These are phyloP conservation scores for Peromyscus nudipes DNA, from an alignment of 2,797 vertebrate species.

Conservation along the genomic window DNA sequence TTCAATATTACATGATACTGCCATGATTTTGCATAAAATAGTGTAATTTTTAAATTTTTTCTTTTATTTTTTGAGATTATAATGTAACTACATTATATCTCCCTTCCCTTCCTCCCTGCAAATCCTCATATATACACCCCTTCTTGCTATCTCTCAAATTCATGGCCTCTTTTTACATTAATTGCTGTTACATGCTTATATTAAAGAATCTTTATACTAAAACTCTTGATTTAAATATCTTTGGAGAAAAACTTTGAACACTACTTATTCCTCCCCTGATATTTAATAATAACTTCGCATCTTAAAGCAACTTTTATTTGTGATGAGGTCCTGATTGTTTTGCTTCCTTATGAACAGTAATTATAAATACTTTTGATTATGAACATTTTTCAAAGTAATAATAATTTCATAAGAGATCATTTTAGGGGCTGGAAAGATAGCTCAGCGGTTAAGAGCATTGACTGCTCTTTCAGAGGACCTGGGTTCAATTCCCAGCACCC, in stretches of 20 bases:
- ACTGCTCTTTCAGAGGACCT: background rate
- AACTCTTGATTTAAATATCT: background rate
- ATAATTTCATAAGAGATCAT: conserved; percentile 42
- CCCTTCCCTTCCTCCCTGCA: background rate
- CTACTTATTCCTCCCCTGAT: conserved; percentile 46
- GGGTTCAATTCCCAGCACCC: background rate
- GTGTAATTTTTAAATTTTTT: background rate
- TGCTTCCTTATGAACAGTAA: conserved; percentile 50
- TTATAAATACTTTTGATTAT: conserved; percentile 68
- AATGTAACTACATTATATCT: background rate
- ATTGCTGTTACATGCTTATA: background rate
- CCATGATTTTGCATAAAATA: conserved; percentile 2
- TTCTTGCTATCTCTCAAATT: background rate
- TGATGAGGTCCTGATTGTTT: conserved; percentile 52
- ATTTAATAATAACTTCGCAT: conserved; percentile 54
- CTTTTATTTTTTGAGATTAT: background rate
- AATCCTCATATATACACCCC: background rate
- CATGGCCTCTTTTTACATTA: background rate
- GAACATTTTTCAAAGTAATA: conserved; percentile 60
- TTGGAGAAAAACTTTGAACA: background rate
- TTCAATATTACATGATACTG: background rate
- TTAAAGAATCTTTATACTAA: conserved; percentile 38
- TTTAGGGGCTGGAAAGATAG: background rate
- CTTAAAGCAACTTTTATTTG: conserved; percentile 65
- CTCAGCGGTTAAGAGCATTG: background rate